Evolutionary conservation across 2,888 invertebrate genomes (phyloP).

Genomic region (Netelia melanura): DNA sequence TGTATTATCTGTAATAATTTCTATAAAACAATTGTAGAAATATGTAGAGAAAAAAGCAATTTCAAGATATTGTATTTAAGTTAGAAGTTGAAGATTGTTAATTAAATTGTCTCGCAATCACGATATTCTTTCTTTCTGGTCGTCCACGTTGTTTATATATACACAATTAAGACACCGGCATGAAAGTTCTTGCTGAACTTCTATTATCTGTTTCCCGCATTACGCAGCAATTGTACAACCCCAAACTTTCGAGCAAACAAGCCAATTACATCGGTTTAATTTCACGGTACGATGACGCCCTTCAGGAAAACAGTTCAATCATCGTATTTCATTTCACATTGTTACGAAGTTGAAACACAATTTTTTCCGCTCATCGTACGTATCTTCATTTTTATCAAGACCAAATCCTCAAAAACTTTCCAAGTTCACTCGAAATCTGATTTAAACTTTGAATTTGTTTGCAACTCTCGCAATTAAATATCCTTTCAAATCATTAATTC

Average conservation of each 20-base stretch:
- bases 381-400: not conserved
- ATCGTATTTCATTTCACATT: constrained; percentile 25
- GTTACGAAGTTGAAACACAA: constrained; percentile 1
- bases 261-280: constrained; percentile 52
- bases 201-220: constrained; percentile 56
- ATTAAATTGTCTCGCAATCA: constrained; percentile 19
- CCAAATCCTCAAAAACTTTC: too few species aligned
- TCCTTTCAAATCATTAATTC: not conserved
- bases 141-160: constrained; percentile 7
- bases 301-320: constrained; percentile 27
- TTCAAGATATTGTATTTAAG: not conserved
- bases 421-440: too few species aligned
- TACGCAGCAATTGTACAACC: constrained; percentile 46
- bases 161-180: constrained; percentile 13
- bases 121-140: constrained; percentile 10
- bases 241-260: constrained; percentile 56
- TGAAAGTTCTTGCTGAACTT: constrained; percentile 60
- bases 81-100: constrained; percentile 13
- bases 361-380: not conserved
- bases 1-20: too few species aligned
- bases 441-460: too few species aligned
- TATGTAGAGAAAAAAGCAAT: not conserved
- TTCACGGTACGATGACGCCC: constrained; percentile 49
- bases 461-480: too few species aligned
- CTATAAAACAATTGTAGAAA: too few species aligned